These are phyloP conservation scores for Drosophila ohnishii DNA, from an alignment of 1,140 invertebrate species.

Conservation along the genomic window DNA sequence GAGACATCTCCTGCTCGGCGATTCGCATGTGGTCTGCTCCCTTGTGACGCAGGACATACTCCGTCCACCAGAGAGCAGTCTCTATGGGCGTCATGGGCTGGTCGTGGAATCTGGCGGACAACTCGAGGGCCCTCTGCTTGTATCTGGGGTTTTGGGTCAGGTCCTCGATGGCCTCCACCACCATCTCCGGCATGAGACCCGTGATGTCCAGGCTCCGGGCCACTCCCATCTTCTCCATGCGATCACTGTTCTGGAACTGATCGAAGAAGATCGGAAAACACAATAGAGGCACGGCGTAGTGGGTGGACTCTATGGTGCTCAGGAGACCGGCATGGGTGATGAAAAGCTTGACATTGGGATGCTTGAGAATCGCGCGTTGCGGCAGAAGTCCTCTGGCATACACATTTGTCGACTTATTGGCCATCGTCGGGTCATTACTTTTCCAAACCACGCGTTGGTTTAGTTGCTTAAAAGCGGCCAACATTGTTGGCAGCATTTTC, in stretches of 20 bases:
- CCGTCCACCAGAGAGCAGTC: constrained; percentile 86
- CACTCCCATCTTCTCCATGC: constrained; percentile 84
- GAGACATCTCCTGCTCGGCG: constrained; percentile 69
- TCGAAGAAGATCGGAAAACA: constrained; percentile 58
- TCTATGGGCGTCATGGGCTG: constrained; percentile 84
- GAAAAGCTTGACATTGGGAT: constrained; percentile 83
- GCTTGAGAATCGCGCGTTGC: constrained; percentile 84
- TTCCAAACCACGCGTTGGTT: constrained; percentile 84
- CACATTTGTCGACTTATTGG: constrained; percentile 85
- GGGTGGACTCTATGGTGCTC: constrained; percentile 83
- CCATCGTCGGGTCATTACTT: constrained; percentile 70
- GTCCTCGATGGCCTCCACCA: constrained; percentile 16
- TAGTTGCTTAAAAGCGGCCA: constrained; percentile 26
- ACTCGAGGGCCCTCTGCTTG: constrained; percentile 35
- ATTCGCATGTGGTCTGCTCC: constrained; percentile 83
- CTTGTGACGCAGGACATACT: constrained; percentile 84
- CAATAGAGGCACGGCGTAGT: constrained; percentile 51
- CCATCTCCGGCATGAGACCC: constrained; percentile 8
- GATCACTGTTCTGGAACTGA: constrained; percentile 55
- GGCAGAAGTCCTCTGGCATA: constrained; percentile 85
- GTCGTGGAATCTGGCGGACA: constrained; percentile 84
- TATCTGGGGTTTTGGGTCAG: constrained; percentile 41
- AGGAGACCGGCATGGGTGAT: constrained; percentile 85
- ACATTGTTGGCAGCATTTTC: constrained; percentile 72
- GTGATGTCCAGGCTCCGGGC: constrained; percentile 50